Conservation (phyloP, 2,797 vertebrate species). For the Acanthopagrus latus region DNA sequence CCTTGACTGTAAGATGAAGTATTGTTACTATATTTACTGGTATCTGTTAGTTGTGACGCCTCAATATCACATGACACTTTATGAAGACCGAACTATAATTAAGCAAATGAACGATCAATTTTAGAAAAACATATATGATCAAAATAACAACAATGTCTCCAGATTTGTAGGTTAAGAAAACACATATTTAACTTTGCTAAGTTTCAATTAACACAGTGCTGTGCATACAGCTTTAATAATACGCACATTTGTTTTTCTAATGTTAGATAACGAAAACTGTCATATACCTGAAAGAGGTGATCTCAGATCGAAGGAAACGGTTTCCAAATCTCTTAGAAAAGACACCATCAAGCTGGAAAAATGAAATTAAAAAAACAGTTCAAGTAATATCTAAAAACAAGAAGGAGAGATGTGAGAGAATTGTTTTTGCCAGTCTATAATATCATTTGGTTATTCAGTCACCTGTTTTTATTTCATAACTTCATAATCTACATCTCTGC, state of each 20-base stretch:
- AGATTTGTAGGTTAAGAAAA: neutral
- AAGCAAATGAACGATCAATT: neutral
- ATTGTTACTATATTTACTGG: neutral
- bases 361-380: neutral
- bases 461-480: neutral
- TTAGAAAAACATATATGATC: too few species aligned
- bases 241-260: neutral
- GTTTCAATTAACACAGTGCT: neutral
- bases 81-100: neutral
- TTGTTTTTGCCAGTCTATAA: too few species aligned
- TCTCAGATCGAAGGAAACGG: accelerated
- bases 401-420: neutral
- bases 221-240: neutral
- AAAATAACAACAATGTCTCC: neutral
- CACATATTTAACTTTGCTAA: neutral
- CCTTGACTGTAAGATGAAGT: conserved; percentile 37
- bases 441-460: neutral
- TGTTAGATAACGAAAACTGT: neutral
- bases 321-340: neutral
- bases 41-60: neutral
- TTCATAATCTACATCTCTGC: neutral
- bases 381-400: neutral
- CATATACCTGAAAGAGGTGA: conserved; percentile 40
- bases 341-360: conserved; percentile 24
- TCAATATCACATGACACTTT: neutral